Conservation (phyloP, 2,113 vertebrate genomes). For the Mesitornis unicolor region DNA sequence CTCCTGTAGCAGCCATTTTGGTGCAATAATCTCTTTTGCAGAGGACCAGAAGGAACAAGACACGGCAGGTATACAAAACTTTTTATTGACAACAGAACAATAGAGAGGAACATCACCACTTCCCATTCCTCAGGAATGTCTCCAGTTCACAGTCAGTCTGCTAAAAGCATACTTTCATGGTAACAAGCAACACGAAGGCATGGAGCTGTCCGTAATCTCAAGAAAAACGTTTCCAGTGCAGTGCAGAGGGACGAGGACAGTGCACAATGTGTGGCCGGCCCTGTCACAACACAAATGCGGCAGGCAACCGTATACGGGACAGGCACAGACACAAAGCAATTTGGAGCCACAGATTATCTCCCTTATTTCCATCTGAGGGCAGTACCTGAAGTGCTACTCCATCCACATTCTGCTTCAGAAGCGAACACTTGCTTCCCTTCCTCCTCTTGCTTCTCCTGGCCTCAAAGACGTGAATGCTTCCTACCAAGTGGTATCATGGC, state of each 20-base stretch:
- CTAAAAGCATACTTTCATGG: slow-evolving; percentile 17
- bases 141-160: slow-evolving; percentile 71
- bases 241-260: neutral
- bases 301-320: neutral
- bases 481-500: neutral
- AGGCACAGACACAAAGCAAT: slow-evolving; percentile 18
- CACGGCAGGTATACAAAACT: slow-evolving; percentile 72
- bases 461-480: neutral
- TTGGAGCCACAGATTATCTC: neutral
- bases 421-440: neutral
- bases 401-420: neutral
- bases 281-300: neutral
- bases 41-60: slow-evolving; percentile 51
- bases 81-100: slow-evolving; percentile 81
- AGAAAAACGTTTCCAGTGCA: slow-evolving; percentile 12
- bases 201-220: neutral
- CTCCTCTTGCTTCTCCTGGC: neutral
- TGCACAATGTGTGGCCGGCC: neutral
- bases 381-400: neutral
- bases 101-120: slow-evolving; percentile 76
- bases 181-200: neutral
- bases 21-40: fast-evolving
- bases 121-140: slow-evolving; percentile 76
- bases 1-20: neutral
- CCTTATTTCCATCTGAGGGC: neutral